A percentile compares a stretch with the other conserved stretches of the same genome.
These are phyloP conservation scores for Fissipunctia ypsillon DNA, from an alignment of 2,888 invertebrate species.

Conservation along the genomic window DNA sequence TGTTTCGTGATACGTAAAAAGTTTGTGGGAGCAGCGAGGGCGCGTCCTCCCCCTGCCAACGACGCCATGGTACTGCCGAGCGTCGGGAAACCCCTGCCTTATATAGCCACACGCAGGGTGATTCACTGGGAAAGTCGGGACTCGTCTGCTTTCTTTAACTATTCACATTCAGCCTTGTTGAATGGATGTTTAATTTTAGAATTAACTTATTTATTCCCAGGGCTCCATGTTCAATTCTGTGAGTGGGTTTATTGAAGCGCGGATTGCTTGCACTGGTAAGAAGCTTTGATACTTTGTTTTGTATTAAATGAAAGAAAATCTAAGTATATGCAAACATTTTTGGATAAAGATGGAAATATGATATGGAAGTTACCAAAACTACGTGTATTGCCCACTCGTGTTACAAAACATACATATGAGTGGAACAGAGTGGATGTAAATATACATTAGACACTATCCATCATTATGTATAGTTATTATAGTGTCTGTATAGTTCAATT, in stretches of 20 bases:
- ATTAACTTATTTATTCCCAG: constrained; percentile 9
- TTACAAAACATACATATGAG: not conserved
- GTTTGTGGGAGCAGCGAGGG: constrained; percentile 73
- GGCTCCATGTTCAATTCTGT: not conserved
- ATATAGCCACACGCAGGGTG: constrained; percentile 77
- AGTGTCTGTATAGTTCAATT: not conserved
- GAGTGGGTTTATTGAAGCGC: constrained; percentile 4
- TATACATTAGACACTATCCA: not conserved
- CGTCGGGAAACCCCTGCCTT: constrained; percentile 79
- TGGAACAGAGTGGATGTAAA: not conserved
- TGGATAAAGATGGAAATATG: not conserved
- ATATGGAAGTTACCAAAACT: not conserved
- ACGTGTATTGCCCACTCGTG: too few species aligned
- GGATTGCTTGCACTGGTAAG: not conserved
- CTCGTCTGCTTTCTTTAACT: constrained; percentile 39
- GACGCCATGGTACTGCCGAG: constrained; percentile 69
- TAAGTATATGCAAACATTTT: not conserved
- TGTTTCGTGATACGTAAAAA: constrained; percentile 83
- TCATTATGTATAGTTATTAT: too few species aligned
- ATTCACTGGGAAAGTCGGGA: constrained; percentile 70
- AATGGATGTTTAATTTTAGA: constrained; percentile 59
- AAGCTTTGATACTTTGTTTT: not conserved
- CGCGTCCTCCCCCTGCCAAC: constrained; percentile 64
- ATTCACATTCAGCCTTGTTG: constrained; percentile 31
- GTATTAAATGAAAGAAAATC: not conserved